These are phyloP conservation scores for Archocentrus centrarchus DNA, from an alignment of 2,113 vertebrate genomes.

Conservation along the genomic window DNA sequence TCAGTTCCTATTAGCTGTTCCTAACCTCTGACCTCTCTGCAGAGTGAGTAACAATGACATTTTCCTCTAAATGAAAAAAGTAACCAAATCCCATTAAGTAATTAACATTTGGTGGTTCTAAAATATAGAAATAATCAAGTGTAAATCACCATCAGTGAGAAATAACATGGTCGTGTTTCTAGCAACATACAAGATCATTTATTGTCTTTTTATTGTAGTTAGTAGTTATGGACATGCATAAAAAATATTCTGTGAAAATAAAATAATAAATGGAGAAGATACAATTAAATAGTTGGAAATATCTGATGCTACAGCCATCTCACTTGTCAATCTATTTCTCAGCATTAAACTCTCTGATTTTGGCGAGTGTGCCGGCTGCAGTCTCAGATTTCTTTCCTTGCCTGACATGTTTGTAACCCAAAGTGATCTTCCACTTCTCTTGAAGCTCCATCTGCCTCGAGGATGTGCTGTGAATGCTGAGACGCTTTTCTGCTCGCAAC, in stretches of 20 bases:
- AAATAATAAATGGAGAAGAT: background rate
- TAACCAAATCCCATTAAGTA: background rate
- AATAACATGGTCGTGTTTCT: background rate
- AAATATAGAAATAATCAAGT: background rate
- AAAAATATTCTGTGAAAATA: background rate
- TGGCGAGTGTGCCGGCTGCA: background rate
- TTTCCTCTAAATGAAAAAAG: background rate
- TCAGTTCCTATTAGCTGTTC: constrained; percentile 3
- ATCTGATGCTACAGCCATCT: background rate
- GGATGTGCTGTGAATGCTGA: constrained; percentile 9
- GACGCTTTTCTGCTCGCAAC: background rate
- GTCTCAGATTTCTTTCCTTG: background rate
- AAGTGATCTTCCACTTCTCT: constrained; percentile 10
- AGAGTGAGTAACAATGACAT: background rate
- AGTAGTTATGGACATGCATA: background rate
- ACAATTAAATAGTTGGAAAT: background rate
- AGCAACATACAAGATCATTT: background rate
- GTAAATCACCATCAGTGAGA: background rate
- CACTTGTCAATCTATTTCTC: background rate
- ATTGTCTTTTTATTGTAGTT: background rate
- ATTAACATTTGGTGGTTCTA: background rate
- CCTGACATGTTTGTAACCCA: constrained; percentile 8
- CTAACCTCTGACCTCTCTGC: background rate
- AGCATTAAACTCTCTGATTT: fast-evolving
- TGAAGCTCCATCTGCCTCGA: constrained; percentile 8